Base-by-base conservation (phyloP, 2,888 invertebrate genomes). In the Pristionchus japonicus region DNA sequence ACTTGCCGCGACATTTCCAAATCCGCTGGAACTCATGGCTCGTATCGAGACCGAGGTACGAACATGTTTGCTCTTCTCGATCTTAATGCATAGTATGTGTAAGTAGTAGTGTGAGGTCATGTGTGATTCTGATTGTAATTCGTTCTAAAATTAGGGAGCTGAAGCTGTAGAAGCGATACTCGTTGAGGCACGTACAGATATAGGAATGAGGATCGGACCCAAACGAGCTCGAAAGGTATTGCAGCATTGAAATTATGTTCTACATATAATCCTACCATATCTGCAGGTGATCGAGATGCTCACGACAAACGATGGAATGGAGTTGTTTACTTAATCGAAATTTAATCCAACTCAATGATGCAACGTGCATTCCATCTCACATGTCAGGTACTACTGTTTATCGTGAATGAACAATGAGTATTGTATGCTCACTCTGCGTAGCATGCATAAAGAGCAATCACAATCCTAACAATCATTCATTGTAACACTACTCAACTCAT, bases 211-310 rank as follows among this genome's bases (percentile, higher is more conserved):
- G 27, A 64, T 84, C 1, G 84, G 84, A 61, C 3, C 15, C 13
- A 40, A 34, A n/a, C 37, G 61, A n/a, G 84, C 84, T 15, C 34
- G 64, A 20, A 84, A 57, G 64, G 84, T 84, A 64, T 15, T 23
- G 57, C 34, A 37, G 9, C 20, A 6, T n/a, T 9, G n/a, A 20
- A n/a, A n/a, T 6, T 43, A 43, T 43, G 6, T 43, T 43, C 43
- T 43, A 43, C 43, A 6, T 1, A 20, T 34, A 57, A 61, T 37
- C n/a, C 13, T 37, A 27, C 20, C 84, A 9, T 84, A 52, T 80
- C n/a, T 43, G n/a, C 57, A 84, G 84, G 40, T 84, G 27, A 84
- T 84, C 9, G n/a, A 40, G 37, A n/a, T 84, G 37, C 64, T 84
- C 40, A 61, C 61, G 15, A 84, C 61, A 2, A 34, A 23, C 23